A percentile compares a stretch with the other conserved stretches of the same genome.
These are phyloP conservation scores for Lepisosteus osseus DNA, from an alignment of 2,113 vertebrate genomes.

Conservation along the genomic window DNA sequence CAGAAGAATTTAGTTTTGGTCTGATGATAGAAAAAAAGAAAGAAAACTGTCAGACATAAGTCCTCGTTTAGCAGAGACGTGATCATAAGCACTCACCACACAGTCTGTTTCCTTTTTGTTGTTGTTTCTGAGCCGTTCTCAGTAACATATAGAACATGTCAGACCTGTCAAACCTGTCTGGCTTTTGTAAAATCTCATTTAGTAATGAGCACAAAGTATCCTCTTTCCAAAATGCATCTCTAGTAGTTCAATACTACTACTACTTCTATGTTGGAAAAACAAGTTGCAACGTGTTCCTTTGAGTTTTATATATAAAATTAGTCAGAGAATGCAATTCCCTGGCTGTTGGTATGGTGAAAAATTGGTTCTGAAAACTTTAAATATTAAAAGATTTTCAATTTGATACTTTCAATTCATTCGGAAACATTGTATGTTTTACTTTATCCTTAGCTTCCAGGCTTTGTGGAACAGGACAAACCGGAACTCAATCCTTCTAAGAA, in stretches of 20 bases:
- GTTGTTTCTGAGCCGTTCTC: conserved; percentile 19
- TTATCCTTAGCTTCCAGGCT: not conserved
- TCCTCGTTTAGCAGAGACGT: conserved; percentile 1
- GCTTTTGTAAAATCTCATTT: conserved; percentile 38
- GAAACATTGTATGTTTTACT: not conserved
- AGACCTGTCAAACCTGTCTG: conserved; percentile 42
- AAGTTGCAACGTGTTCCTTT: not conserved
- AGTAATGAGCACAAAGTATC: conserved; percentile 42
- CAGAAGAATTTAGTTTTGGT: not conserved
- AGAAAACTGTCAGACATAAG: conserved; percentile 11
- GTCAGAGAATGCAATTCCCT: not conserved
- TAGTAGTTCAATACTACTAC: conserved; percentile 18
- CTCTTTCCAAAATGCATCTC: conserved; percentile 16
- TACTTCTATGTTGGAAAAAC: not conserved
- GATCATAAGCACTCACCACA: conserved; percentile 30
- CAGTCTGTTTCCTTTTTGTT: conserved; percentile 39
- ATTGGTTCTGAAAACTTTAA: not conserved
- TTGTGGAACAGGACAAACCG: not conserved
- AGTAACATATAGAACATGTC: conserved; percentile 34
- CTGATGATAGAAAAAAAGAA: not conserved
- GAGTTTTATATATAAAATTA: not conserved
- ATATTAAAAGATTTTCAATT: too few species aligned
- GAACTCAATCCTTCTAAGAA: too few species aligned
- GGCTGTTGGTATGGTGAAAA: conserved; percentile 10
- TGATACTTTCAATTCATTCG: not conserved